Conservation (phyloP, 2,797 vertebrate species). For the Carcharodon carcharias region DNA sequence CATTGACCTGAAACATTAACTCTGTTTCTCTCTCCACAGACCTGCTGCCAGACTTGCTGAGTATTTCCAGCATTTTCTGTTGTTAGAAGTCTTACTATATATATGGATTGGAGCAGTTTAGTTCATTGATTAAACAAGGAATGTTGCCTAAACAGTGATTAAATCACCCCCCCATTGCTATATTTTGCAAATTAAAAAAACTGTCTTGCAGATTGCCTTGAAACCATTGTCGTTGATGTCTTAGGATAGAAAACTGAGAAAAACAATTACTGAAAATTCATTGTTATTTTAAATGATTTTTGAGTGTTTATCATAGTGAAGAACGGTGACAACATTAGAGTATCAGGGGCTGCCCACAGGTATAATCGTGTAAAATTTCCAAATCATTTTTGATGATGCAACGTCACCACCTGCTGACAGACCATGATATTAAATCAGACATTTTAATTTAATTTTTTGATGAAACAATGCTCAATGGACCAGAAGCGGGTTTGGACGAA, state of each 20-base stretch:
- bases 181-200: not conserved
- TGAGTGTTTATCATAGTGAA: not conserved
- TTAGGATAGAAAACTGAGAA: not conserved
- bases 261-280: not conserved
- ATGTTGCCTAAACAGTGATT: not conserved
- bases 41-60: no score
- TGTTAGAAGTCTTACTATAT: not conserved
- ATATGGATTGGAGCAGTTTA: not conserved
- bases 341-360: not conserved
- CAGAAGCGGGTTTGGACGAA: not conserved
- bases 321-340: not conserved
- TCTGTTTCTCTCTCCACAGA: no score
- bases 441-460: not conserved
- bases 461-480: not conserved
- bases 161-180: not conserved
- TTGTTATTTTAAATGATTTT: not conserved
- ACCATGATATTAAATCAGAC: not conserved
- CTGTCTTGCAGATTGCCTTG: no score
- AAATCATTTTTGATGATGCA: not conserved
- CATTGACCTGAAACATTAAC: no score
- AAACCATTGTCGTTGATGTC: not conserved
- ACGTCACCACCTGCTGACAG: constrained; percentile 18
- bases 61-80: no score
- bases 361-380: not conserved
- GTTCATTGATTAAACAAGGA: not conserved